A percentile compares a stretch with the other conserved stretches of the same genome.
phyloP scores from a whole-genome alignment of 2,797 vertebrate genomes.

The Siniperca obscura region DNA sequence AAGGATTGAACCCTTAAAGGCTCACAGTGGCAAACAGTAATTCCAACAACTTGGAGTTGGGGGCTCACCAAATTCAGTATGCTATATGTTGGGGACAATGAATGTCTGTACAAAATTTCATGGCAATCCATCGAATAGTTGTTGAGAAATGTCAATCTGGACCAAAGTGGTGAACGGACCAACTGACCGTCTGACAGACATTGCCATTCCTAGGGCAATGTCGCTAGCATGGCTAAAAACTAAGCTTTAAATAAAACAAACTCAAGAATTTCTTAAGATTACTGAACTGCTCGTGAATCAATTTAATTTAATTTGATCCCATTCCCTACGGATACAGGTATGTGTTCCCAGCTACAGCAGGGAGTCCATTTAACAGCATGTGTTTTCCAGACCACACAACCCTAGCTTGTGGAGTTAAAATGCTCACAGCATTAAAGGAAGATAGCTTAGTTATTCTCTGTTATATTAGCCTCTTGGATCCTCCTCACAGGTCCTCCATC shows the following conservation, averaged over 20 bases:
- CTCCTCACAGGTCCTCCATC: constrained; percentile 17
- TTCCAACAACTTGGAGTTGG: too few species aligned
- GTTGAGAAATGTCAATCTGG: background rate
- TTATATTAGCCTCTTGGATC: constrained; percentile 32
- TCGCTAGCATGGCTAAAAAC: background rate
- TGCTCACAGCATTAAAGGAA: constrained; percentile 11
- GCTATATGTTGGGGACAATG: background rate
- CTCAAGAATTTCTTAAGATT: background rate
- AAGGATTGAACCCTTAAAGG: too few species aligned
- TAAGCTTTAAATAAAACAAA: background rate
- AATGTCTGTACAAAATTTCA: background rate
- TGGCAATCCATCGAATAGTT: background rate
- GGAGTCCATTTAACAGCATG: constrained; percentile 21
- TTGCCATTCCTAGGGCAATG: too few species aligned
- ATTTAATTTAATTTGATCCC: background rate
- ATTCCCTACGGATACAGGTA: background rate
- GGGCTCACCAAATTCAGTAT: background rate
- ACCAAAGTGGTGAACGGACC: too few species aligned
- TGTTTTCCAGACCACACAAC: constrained; percentile 11
- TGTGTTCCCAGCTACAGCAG: constrained; percentile 1
- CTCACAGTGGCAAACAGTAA: too few species aligned
- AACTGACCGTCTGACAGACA: background rate
- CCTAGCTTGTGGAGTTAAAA: constrained; percentile 4
- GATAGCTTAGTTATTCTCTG: constrained; percentile 12
- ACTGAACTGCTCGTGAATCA: background rate